These are phyloP conservation scores for Drymonia ruficornis DNA, from an alignment of 2,888 invertebrate species.

Conservation along the genomic window DNA sequence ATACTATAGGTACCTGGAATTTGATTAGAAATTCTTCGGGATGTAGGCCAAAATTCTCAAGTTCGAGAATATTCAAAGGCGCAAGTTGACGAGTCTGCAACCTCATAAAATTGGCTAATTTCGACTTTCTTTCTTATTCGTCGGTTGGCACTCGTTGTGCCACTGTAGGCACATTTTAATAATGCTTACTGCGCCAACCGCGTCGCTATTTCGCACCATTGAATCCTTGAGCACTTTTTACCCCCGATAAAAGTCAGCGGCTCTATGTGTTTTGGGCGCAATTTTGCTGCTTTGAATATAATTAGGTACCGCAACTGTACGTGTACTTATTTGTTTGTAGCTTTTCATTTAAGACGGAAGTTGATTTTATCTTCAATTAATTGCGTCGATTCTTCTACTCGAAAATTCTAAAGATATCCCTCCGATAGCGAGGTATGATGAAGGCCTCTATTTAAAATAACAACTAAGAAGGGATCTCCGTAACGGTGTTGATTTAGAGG, in stretches of 20 bases:
- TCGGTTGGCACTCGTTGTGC: conserved; percentile 61
- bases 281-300: conserved; percentile 45
- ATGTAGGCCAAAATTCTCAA: conserved; percentile 26
- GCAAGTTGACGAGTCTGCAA: conserved; percentile 60
- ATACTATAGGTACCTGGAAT: too few species aligned
- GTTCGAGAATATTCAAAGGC: conserved; percentile 41
- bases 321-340: neutral
- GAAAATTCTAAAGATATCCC: conserved; percentile 1
- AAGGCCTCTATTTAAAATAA: conserved; percentile 20
- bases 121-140: conserved; percentile 65
- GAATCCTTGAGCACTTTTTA: conserved; percentile 67
- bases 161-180: conserved; percentile 74
- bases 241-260: conserved; percentile 49
- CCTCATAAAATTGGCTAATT: conserved; percentile 70
- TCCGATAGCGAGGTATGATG: conserved; percentile 2
- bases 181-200: conserved; percentile 67
- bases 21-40: neutral
- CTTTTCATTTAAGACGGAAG: neutral
- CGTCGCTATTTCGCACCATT: conserved; percentile 67
- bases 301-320: conserved; percentile 27
- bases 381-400: neutral
- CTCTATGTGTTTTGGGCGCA: conserved; percentile 45
- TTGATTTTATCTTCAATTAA: neutral
- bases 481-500: conserved; percentile 40
- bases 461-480: conserved; percentile 26